Evolutionary conservation across 2,113 vertebrate species (phyloP), one percentile per base, ranked within the genome.

Genomic region (Nothoprocta pentlandii): DNA sequence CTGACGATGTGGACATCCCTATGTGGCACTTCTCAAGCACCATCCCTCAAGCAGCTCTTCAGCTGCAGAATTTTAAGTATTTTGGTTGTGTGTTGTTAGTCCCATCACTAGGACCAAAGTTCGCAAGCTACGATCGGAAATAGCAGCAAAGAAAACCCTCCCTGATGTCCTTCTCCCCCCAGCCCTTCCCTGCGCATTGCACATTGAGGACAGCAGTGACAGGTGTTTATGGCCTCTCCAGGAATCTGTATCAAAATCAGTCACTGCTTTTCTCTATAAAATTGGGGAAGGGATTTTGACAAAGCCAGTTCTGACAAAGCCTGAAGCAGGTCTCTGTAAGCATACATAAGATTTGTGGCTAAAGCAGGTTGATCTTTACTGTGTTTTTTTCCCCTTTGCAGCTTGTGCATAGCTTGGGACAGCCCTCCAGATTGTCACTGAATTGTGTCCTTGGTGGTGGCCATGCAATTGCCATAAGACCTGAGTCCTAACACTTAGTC

Each of bases 1-100:
- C 0, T 17, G 34, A 80, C 69, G 87, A 51, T 41, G 62, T 41
- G 21, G 54, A 12, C 20, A 73, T 86, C 34, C 70, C 17, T 19
- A 14, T 0, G 0, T 12, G 51, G 75, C 28, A 14, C 12, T 58
- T 17, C 41, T 28, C 1, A 0, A 80, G 51, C 28, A 28, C 19
- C 16, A 3, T 34, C 9, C 28, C 16, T 46, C n/a, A 9, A 39
- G 58, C 9, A 41, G 21, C 16, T 89, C 34, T 26, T 73, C 10
- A 23, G 56, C 62, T 81, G 62, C 66, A 68, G 66, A 14, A 34
- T 53, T 42, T 19, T 22, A 12, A 32, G 5, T 56, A 13, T 12
- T 80, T 41, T 80, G 51, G 11, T 2, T n/a, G 12, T 2, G 1
- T 15, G 22, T 39, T 44, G 46, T 26, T 32, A 20, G 9, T 39